Conservation (phyloP, 2,888 invertebrate species). For the Orgyia antiqua region DNA sequence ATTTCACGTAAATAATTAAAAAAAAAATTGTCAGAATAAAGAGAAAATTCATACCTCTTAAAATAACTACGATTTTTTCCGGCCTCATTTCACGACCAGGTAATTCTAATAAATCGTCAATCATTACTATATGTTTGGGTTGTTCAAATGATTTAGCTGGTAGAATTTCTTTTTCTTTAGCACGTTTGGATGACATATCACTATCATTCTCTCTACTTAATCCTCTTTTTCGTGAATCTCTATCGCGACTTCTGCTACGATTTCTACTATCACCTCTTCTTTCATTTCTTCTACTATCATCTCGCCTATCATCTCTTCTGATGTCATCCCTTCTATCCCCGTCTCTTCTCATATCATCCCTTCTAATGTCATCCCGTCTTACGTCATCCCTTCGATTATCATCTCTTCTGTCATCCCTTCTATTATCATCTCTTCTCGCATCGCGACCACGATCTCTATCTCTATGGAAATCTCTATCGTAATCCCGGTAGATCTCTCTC, state of each 20-base stretch:
- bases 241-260: conserved; percentile 53
- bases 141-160: conserved; percentile 22
- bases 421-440: conserved; percentile 19
- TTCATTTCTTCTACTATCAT: conserved; percentile 27
- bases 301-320: conserved; percentile 31
- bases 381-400: conserved; percentile 24
- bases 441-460: conserved; percentile 33
- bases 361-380: conserved; percentile 21
- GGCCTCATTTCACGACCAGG: conserved; percentile 91
- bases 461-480: conserved; percentile 30
- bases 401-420: conserved; percentile 30
- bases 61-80: conserved; percentile 88
- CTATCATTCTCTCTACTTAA: conserved; percentile 51
- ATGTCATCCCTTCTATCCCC: conserved; percentile 24
- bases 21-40: neutral
- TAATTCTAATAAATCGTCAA: conserved; percentile 89
- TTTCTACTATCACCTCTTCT: conserved; percentile 21
- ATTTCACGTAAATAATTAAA: neutral
- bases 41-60: conserved; percentile 79
- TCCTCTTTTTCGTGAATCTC: conserved; percentile 51
- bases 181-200: conserved; percentile 34
- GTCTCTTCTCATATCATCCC: conserved; percentile 28
- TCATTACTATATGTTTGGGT: conserved; percentile 73
- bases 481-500: conserved; percentile 25
- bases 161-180: conserved; percentile 31